Evolutionary conservation across 2,888 invertebrate species (phyloP).

Genomic region (Operophtera brumata): DNA sequence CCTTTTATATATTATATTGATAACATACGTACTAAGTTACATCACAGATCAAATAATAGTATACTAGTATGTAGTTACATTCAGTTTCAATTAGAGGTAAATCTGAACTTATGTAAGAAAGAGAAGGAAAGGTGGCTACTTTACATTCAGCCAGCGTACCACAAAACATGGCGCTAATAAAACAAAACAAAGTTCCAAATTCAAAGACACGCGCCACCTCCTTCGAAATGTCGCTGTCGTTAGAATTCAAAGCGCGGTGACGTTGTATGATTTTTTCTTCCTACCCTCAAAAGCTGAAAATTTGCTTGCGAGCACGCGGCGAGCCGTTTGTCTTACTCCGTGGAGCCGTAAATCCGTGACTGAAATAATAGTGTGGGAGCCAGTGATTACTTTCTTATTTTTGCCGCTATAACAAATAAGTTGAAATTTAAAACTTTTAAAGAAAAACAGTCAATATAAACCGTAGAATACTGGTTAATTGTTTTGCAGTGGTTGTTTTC

Average conservation of each 20-base stretch:
- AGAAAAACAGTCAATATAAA: no score
- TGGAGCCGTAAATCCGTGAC: constrained; percentile 62
- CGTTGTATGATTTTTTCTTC: constrained; percentile 35
- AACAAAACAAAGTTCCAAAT: constrained; percentile 35
- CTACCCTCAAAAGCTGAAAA: constrained; percentile 42
- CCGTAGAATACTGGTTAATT: no score
- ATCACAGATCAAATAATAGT: no score
- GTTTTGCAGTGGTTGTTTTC: no score
- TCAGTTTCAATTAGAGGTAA: no score
- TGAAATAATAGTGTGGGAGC: constrained; percentile 49
- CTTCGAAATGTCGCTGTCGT: constrained; percentile 23
- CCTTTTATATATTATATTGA: no score
- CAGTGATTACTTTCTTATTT: neutral
- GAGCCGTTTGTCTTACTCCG: constrained; percentile 57
- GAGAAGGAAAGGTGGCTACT: neutral
- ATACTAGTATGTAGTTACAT: no score
- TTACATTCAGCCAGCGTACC: constrained; percentile 13
- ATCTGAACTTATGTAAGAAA: neutral
- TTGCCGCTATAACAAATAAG: no score
- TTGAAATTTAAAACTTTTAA: no score
- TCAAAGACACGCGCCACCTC: constrained; percentile 31
- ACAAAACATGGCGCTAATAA: constrained; percentile 23
- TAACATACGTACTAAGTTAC: no score
- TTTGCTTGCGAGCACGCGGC: constrained; percentile 56
- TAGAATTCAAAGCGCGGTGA: constrained; percentile 33